Evolutionary conservation across 2,113 vertebrate genomes (phyloP), one percentile per base, ranked within the genome.

Genomic region (Rhineura floridana): DNA sequence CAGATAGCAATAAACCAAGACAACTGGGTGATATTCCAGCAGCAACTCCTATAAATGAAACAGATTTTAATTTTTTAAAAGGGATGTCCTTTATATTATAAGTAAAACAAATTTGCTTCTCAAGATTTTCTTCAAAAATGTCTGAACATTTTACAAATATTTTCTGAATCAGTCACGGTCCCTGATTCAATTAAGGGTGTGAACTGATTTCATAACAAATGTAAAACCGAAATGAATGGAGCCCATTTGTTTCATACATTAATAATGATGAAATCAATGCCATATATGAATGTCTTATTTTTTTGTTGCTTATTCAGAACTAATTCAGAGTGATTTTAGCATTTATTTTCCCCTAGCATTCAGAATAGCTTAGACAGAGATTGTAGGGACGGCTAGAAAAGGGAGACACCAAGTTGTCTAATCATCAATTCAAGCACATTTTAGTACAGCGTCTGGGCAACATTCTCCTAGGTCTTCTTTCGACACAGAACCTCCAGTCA

Each of bases 1-100:
- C 91, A 93, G 98, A 96, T 89, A 97, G 92, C 92, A 97, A 90
- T 10, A 98, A 87, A 87, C 97, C 94, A 73, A 97, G 94, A 73
- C 96, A 91, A 93, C 96, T 91, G 69, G 94, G 93, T 0, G 91
- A 95, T 19, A 95, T 91, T 30, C 96, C 94, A 87, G 95, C 95
- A 89, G 96, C 90, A 95, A 96, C 93, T 92, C 96, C 96, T 96
- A 87, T 39, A 87, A 93, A 92, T 75, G 0, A 0, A 95, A 96
- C 28, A 91, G 70, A 92, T 1, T 90, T 89, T 36, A 87, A 0
- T 0, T 42, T 1, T 33, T 8, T 63, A 39, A 30, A 55, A 52
- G 59, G 23, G 15, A 65, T 9, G 65, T 9, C 2, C 17, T 78
- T 55, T 81, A 23, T 2, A 17, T 73, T 88, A 46, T 10, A 67